A percentile compares a stretch with the other conserved stretches of the same genome.
Conservation (phyloP, 2,888 invertebrate genomes). For the Dysmachus trigonus region DNA sequence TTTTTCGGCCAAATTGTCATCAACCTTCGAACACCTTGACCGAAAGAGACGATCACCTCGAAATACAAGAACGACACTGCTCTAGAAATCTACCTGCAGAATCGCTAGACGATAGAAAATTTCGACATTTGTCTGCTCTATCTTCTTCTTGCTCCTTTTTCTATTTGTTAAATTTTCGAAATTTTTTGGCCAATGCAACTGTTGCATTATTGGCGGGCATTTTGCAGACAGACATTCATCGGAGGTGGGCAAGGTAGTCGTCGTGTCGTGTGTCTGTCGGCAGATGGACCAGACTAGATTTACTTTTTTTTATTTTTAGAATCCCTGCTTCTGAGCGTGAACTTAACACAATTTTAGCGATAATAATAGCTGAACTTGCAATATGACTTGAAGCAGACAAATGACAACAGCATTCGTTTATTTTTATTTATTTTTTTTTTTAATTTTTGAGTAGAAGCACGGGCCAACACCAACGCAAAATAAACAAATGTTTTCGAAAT, state of each 20-base stretch:
- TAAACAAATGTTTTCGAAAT: constrained; percentile 8
- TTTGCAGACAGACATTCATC: background rate
- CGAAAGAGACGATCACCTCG: background rate
- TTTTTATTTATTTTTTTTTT: background rate
- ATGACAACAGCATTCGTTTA: background rate
- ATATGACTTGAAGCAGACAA: constrained; percentile 21
- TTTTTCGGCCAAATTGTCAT: background rate
- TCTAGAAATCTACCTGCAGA: background rate
- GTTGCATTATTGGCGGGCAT: constrained; percentile 19
- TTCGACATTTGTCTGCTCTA: background rate
- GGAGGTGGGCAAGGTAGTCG: background rate
- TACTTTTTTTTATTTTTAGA: constrained; percentile 22
- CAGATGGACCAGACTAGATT: constrained; percentile 9
- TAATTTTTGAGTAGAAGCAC: background rate
- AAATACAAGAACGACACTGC: background rate
- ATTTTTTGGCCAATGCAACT: constrained; percentile 20
- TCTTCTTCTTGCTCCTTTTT: background rate
- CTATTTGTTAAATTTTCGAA: constrained; percentile 1
- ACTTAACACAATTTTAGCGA: constrained; percentile 41
- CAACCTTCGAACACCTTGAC: background rate
- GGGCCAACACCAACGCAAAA: background rate
- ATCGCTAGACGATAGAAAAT: background rate
- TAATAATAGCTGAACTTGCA: constrained; percentile 31
- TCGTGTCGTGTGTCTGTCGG: background rate
- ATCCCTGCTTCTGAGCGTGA: constrained; percentile 28